Percentiles rank a stretch among this genome's conserved stretches.
phyloP scores from a whole-genome alignment of 2,113 vertebrate genomes.

The Ancistrus triradiatus region DNA sequence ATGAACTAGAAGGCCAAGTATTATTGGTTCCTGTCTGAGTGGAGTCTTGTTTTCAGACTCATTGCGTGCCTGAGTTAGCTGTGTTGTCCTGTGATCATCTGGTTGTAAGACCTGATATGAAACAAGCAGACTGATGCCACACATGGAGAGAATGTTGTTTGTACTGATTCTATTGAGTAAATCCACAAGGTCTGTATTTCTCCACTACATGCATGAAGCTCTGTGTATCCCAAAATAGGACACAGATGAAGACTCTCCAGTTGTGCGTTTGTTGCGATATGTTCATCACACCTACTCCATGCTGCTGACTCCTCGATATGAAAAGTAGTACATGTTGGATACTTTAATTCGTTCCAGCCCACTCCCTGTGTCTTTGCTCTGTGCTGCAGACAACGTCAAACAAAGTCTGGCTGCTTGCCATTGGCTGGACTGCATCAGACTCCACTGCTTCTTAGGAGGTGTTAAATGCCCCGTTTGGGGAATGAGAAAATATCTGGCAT shows the following conservation, averaged over 20 bases:
- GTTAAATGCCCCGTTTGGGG: constrained; percentile 37
- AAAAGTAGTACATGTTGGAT: constrained; percentile 23
- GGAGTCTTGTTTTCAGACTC: too few relatives aligned
- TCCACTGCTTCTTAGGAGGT: constrained; percentile 36
- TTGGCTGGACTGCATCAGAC: constrained; percentile 28
- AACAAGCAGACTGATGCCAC: too few relatives aligned
- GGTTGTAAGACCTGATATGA: too few relatives aligned
- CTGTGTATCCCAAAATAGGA: neutral
- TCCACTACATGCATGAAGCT: neutral
- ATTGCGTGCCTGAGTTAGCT: too few relatives aligned
- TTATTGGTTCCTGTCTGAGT: too few relatives aligned
- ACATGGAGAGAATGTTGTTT: too few relatives aligned
- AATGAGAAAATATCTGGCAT: constrained; percentile 47
- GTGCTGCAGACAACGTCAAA: constrained; percentile 28
- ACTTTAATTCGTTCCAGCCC: constrained; percentile 40
- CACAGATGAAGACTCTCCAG: constrained; percentile 12
- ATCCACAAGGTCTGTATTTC: too few relatives aligned
- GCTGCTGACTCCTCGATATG: constrained; percentile 10
- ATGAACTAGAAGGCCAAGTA: too few relatives aligned
- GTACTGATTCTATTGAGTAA: too few relatives aligned
- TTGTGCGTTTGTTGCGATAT: constrained; percentile 6
- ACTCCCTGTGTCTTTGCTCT: constrained; percentile 25
- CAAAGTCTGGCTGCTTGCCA: constrained; percentile 32
- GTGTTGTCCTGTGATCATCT: too few relatives aligned
- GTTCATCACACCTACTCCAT: neutral